phyloP scores from a whole-genome alignment of 2,888 invertebrate species.

The Bimastos eiseni region DNA sequence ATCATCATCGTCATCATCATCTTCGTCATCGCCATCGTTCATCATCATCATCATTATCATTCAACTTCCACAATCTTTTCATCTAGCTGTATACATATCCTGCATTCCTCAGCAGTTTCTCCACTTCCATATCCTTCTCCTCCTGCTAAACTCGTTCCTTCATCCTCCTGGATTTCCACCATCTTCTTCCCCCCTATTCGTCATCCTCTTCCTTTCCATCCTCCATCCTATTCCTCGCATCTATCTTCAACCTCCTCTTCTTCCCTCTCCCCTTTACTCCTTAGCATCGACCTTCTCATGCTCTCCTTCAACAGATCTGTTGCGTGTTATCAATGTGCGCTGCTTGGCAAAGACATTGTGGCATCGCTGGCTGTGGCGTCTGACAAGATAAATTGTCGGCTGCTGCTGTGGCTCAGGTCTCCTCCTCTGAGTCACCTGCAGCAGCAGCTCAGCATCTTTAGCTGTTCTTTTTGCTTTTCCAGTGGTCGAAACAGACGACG shows the following conservation, averaged over 20 bases:
- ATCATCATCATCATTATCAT: not conserved
- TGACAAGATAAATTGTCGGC: not conserved
- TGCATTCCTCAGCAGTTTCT: not conserved
- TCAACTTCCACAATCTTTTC: not conserved
- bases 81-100: not conserved
- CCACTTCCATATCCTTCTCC: not conserved
- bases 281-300: not conserved
- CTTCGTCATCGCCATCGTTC: too few species aligned
- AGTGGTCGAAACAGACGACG: not conserved
- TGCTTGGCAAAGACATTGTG: not conserved
- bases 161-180: not conserved
- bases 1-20: too few species aligned
- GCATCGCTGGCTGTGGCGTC: slow-evolving; percentile 2
- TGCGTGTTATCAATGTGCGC: slow-evolving; percentile 2
- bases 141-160: not conserved
- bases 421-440: not conserved
- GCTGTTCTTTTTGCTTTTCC: not conserved
- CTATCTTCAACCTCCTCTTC: not conserved
- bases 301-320: not conserved
- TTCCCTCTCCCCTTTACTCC: not conserved
- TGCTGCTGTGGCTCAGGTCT: not conserved
- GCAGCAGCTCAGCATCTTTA: not conserved
- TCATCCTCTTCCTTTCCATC: not conserved
- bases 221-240: not conserved
- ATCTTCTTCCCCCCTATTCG: not conserved